Conservation (phyloP, 2,113 vertebrate species). For the Phocoena sinus region DNA sequence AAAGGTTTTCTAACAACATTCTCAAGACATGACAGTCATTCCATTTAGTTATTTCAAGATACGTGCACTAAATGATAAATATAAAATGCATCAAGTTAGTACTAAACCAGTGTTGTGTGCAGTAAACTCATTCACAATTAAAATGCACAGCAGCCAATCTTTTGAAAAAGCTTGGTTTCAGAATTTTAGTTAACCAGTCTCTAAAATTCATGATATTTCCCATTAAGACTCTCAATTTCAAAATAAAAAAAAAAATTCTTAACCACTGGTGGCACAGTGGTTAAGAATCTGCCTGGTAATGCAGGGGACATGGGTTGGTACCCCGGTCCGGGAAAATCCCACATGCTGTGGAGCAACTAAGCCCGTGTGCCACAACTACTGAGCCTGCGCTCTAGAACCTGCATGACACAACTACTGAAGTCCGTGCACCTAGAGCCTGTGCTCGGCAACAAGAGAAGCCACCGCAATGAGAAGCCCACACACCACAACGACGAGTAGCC, state of each 20-base stretch:
- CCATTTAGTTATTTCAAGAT: constrained; percentile 36
- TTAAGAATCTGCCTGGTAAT: no score
- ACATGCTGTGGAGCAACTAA: no score
- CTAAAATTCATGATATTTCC: background rate
- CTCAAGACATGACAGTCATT: constrained; percentile 28
- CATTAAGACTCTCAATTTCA: background rate
- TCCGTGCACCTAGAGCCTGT: no score
- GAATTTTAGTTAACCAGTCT: background rate
- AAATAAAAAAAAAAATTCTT: background rate
- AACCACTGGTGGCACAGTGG: no score
- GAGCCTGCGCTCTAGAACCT: no score
- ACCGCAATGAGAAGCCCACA: no score
- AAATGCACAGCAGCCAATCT: background rate
- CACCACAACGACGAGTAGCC: no score
- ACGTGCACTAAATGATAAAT: constrained; percentile 12
- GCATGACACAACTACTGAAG: no score
- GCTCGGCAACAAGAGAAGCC: no score
- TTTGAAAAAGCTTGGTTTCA: constrained; percentile 16
- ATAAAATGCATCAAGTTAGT: background rate
- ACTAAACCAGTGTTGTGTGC: background rate
- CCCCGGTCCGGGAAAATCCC: no score
- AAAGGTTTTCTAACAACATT: constrained; percentile 1
- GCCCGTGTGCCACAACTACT: no score
- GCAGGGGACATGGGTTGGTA: no score
- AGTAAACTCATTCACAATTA: constrained; percentile 36